Percentiles rank a stretch among this genome's conserved stretches.
Conservation (phyloP, 2,888 invertebrate species). For the Meteorus colon region DNA sequence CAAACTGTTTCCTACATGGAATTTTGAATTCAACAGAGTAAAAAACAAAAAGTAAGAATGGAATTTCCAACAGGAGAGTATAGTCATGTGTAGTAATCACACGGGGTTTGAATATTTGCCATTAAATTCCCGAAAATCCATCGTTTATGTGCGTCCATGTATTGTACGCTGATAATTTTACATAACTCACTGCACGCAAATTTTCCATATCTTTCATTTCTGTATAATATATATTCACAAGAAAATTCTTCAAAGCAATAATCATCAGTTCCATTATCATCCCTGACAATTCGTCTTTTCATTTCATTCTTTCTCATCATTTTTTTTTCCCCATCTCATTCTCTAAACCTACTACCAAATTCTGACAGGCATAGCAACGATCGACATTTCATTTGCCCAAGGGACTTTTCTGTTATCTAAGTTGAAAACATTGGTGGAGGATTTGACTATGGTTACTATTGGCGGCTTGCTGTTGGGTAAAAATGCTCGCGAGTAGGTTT, state of each 20-base stretch:
- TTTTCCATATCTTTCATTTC: neutral
- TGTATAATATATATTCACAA: neutral
- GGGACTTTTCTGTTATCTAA: conserved; percentile 48
- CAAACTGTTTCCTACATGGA: neutral
- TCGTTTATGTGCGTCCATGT: neutral
- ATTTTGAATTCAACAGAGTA: neutral
- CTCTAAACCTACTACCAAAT: neutral
- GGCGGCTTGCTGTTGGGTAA: conserved; percentile 40
- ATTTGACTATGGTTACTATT: neutral
- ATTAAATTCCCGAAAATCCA: conserved; percentile 10
- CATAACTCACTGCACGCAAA: neutral
- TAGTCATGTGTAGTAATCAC: conserved; percentile 1
- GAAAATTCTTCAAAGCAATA: neutral
- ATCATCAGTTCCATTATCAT: neutral
- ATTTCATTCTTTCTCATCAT: neutral
- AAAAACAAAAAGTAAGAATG: neutral
- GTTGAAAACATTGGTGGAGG: conserved; percentile 17
- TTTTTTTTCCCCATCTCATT: neutral
- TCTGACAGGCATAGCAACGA: conserved; percentile 34
- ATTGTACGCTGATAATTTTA: neutral
- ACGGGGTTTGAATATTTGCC: conserved; percentile 15
- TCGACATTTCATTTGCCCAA: conserved; percentile 46
- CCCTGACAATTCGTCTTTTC: neutral
- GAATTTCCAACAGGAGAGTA: conserved; percentile 2
- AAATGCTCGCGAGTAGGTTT: conserved; percentile 48